phyloP scores from a whole-genome alignment of 2,113 vertebrate genomes.

The Sardina pilchardus region DNA sequence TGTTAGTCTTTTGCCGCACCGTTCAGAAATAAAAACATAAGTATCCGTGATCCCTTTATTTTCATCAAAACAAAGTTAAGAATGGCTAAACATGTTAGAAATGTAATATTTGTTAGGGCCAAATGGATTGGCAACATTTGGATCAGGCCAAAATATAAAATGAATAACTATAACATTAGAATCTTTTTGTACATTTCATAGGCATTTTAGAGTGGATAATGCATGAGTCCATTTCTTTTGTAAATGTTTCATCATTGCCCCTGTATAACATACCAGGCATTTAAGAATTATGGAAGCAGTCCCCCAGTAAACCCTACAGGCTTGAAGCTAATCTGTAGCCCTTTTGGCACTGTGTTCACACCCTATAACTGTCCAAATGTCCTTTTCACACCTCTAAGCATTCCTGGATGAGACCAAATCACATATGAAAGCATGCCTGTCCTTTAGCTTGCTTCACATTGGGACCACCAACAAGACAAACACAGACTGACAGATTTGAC shows the following conservation, averaged over 20 bases:
- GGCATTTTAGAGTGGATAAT: neutral
- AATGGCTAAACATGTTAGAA: no score
- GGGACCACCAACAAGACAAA: neutral
- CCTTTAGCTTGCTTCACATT: neutral
- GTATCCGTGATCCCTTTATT: no score
- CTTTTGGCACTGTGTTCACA: neutral
- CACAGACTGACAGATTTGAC: constrained; percentile 4
- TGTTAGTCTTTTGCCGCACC: no score
- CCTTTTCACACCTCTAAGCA: neutral
- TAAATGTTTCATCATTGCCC: neutral
- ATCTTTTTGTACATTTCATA: neutral
- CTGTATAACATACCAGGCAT: no score
- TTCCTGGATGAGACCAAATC: neutral
- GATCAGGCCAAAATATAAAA: neutral
- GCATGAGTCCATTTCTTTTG: neutral
- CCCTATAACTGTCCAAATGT: neutral
- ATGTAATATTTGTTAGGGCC: no score
- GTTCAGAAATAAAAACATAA: no score
- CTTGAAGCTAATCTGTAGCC: neutral
- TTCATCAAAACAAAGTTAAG: no score
- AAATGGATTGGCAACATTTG: neutral
- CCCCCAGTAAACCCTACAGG: neutral
- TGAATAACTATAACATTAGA: neutral
- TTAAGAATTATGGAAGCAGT: neutral
- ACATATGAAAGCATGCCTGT: neutral